Conservation (phyloP, 2,113 vertebrate species). For the Hoplias malabaricus region DNA sequence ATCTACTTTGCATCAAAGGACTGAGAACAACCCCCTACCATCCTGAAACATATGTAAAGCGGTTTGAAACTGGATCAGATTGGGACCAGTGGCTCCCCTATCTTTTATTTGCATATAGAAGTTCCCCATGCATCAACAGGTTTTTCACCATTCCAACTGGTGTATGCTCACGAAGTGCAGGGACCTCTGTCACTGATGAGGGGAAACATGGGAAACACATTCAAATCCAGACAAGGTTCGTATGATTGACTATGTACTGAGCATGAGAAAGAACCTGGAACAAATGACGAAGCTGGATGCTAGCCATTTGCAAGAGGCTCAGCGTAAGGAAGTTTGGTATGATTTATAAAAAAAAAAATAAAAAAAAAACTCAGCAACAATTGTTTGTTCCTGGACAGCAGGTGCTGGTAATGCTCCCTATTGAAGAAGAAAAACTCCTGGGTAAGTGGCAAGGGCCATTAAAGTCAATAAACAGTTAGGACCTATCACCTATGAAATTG, state of each 20-base stretch:
- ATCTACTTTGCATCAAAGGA: too few relatives aligned
- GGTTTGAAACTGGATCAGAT: background rate
- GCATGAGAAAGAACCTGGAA: background rate
- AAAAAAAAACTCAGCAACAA: background rate
- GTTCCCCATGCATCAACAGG: background rate
- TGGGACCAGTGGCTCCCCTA: background rate
- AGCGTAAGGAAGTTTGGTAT: too few relatives aligned
- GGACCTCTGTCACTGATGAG: background rate
- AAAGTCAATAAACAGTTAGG: too few relatives aligned
- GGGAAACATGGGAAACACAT: background rate
- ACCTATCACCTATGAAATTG: too few relatives aligned
- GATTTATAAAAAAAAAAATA: too few relatives aligned
- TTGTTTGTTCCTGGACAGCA: background rate
- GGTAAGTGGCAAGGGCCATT: constrained; percentile 8
- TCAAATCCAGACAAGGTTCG: background rate
- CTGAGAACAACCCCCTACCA: too few relatives aligned
- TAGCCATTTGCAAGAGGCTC: background rate
- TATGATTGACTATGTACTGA: background rate
- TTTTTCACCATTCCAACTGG: background rate
- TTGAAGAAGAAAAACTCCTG: background rate
- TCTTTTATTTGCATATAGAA: background rate
- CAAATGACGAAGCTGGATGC: background rate
- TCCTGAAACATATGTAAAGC: too few relatives aligned
- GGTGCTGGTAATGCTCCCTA: constrained; percentile 1
- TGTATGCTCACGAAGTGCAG: too few relatives aligned